Evolutionary conservation across 2,888 invertebrate genomes (phyloP).

Genomic region (Galerucella nymphaeae): DNA sequence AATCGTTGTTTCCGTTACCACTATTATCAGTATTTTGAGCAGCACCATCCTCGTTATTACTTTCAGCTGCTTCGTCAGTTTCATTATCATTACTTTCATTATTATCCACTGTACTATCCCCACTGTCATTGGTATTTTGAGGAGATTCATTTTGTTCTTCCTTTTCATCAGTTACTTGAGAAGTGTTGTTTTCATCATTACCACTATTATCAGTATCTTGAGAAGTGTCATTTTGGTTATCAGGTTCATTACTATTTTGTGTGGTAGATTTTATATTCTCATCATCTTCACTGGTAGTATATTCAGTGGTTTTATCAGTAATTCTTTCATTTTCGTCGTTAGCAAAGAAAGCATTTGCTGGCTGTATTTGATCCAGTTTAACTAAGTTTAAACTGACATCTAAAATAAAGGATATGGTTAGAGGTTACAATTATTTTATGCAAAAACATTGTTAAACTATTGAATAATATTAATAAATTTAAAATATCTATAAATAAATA

Average conservation of each 20-base stretch:
- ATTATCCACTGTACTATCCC: neutral
- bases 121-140: neutral
- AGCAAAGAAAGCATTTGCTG: no score
- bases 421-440: no score
- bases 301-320: neutral
- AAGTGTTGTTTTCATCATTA: neutral
- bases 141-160: no score
- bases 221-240: constrained; percentile 3
- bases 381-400: no score
- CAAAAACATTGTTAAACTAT: no score
- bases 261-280: neutral
- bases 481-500: neutral
- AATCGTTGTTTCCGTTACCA: no score
- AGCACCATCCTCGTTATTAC: no score
- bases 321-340: neutral
- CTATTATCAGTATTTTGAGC: no score
- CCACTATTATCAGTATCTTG: neutral
- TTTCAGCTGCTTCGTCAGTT: no score
- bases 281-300: neutral
- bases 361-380: no score
- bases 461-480: neutral
- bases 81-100: neutral
- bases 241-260: neutral
- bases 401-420: no score
- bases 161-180: neutral